These are phyloP conservation scores for Ceratina calcarata DNA, from an alignment of 1,140 invertebrate species.

Conservation along the genomic window DNA sequence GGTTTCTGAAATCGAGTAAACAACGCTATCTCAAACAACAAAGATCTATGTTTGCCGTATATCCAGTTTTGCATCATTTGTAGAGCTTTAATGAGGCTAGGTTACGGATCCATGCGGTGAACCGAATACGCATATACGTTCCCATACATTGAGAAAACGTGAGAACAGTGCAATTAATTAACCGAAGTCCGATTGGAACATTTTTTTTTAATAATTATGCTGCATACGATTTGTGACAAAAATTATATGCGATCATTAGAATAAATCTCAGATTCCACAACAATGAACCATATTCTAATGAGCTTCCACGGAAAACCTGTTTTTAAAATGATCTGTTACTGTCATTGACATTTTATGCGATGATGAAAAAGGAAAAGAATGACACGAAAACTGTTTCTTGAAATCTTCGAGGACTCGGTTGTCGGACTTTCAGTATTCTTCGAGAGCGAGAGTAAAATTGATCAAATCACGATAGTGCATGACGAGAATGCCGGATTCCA, in stretches of 20 bases:
- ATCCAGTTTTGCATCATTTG: constrained; percentile 11
- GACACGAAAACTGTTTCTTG: no score
- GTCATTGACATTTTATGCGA: no score
- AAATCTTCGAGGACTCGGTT: no score
- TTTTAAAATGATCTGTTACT: no score
- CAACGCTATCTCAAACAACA: constrained; percentile 31
- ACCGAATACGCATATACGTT: not conserved
- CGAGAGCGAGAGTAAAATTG: not conserved
- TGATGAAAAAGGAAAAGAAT: no score
- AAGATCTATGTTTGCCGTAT: constrained; percentile 32
- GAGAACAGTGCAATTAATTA: not conserved
- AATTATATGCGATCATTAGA: no score
- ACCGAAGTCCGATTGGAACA: not conserved
- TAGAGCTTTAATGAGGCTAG: constrained; percentile 20
- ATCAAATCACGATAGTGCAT: no score
- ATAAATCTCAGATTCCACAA: no score
- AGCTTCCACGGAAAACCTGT: no score
- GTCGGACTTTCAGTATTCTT: not conserved
- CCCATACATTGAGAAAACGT: no score
- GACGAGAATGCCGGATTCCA: not conserved
- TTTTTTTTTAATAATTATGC: not conserved
- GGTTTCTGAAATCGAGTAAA: constrained; percentile 26
- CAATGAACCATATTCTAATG: no score
- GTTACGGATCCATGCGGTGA: constrained; percentile 12
- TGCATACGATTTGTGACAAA: no score